Evolutionary conservation across 1,140 invertebrate genomes (phyloP).

Genomic region (Procambarus virginalis): DNA sequence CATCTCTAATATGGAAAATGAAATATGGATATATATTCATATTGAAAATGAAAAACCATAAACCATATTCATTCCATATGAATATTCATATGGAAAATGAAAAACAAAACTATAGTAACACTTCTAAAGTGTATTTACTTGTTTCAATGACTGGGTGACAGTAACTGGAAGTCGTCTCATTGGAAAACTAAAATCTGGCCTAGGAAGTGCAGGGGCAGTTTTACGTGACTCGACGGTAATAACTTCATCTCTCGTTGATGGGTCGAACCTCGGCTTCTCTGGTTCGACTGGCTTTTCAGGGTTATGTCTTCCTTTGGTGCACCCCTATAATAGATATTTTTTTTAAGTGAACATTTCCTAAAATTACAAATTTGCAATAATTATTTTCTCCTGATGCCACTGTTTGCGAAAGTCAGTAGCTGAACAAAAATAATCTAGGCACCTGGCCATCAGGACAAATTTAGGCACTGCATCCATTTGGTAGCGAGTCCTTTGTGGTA

Average conservation of each 20-base stretch:
- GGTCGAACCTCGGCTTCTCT: conserved; percentile 70
- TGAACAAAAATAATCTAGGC: too few relatives aligned
- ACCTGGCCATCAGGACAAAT: too few relatives aligned
- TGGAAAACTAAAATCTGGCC: conserved; percentile 71
- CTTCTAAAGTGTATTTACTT: conserved; percentile 63
- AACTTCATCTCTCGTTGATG: conserved; percentile 46
- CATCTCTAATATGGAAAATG: too few relatives aligned
- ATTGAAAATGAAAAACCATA: too few relatives aligned
- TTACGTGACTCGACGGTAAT: conserved; percentile 35
- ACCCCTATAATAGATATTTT: conserved; percentile 12
- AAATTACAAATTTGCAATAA: neutral
- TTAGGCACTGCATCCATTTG: too few relatives aligned
- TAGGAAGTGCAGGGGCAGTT: conserved; percentile 20
- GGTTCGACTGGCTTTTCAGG: conserved; percentile 76
- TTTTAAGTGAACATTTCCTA: neutral
- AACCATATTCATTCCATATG: too few relatives aligned
- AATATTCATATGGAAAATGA: too few relatives aligned
- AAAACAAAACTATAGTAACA: too few relatives aligned
- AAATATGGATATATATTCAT: too few relatives aligned
- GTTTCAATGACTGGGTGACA: conserved; percentile 73
- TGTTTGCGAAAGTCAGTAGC: too few relatives aligned
- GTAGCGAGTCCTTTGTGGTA: too few relatives aligned
- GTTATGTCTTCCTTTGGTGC: conserved; percentile 56
- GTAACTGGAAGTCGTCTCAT: conserved; percentile 73
- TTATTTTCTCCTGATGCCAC: neutral